These are phyloP conservation scores for Scaptomyza graminum DNA, from an alignment of 1,140 invertebrate species.

Conservation along the genomic window DNA sequence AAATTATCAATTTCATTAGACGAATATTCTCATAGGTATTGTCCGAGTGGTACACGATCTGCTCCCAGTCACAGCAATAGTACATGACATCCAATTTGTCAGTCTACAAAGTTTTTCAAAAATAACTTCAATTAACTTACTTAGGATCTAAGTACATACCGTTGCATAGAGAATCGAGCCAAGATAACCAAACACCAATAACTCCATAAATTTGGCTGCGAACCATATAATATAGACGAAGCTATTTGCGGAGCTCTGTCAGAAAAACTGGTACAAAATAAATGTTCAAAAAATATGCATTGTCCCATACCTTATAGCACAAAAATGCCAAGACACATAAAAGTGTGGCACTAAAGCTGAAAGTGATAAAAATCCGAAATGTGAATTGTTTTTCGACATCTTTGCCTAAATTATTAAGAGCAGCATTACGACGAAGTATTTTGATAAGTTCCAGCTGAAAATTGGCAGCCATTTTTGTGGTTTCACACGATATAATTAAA, in stretches of 20 bases:
- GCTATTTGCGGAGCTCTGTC: conserved; percentile 12
- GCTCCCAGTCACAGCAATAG: conserved; percentile 38
- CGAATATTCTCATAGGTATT: conserved; percentile 36
- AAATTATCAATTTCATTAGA: conserved; percentile 42
- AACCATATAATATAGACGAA: conserved; percentile 24
- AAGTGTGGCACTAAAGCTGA: conserved; percentile 26
- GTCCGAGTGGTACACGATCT: conserved; percentile 26
- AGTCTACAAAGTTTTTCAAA: conserved; percentile 20
- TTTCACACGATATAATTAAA: neutral
- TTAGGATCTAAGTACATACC: conserved; percentile 2
- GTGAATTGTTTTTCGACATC: conserved; percentile 29
- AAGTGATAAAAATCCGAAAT: conserved; percentile 42
- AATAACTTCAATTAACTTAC: neutral
- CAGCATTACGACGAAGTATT: conserved; percentile 28
- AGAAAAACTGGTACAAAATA: neutral
- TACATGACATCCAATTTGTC: conserved; percentile 35
- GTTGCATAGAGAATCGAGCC: conserved; percentile 21
- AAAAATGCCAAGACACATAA: conserved; percentile 39
- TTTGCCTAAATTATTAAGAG: conserved; percentile 37
- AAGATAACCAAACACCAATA: conserved; percentile 17
- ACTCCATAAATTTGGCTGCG: conserved; percentile 21
- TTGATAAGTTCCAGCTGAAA: conserved; percentile 15
- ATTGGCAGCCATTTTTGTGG: neutral
- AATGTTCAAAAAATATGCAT: neutral
- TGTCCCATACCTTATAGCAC: conserved; percentile 23